Percentiles rank a stretch among this genome's conserved stretches.
These are phyloP conservation scores for Agrenia bidenticulata DNA, from an alignment of 2,888 invertebrate genomes.

Conservation along the genomic window DNA sequence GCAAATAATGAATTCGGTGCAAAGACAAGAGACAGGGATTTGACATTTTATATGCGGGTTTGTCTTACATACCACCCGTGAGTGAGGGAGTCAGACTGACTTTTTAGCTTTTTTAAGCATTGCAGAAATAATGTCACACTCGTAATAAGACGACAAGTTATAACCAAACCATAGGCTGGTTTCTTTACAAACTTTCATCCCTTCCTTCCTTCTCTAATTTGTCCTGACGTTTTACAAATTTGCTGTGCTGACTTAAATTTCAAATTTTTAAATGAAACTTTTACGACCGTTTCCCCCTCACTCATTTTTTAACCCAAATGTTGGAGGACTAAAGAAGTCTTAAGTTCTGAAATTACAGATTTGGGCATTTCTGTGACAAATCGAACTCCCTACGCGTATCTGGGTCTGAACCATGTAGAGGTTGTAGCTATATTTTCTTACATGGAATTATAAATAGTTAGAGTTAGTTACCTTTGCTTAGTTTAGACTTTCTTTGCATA, in stretches of 20 bases:
- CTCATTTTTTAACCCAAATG: conserved; percentile 10
- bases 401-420: no score
- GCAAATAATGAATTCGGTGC: conserved; percentile 15
- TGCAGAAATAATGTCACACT: conserved; percentile 7
- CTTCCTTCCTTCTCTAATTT: conserved; percentile 34
- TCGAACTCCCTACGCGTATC: no score
- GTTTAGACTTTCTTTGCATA: no score
- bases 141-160: background rate
- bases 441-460: no score
- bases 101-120: background rate
- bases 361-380: no score
- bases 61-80: conserved; percentile 17
- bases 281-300: conserved; percentile 6
- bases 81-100: background rate
- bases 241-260: conserved; percentile 16
- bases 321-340: background rate
- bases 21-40: conserved; percentile 16
- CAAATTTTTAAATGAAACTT: conserved; percentile 20
- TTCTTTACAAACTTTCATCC: conserved; percentile 14
- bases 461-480: no score
- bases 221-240: conserved; percentile 34
- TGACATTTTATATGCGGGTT: conserved; percentile 16
- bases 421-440: no score
- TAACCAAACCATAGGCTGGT: background rate
- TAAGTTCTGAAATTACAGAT: no score